Evolutionary conservation across 2,797 vertebrate species (phyloP).

Genomic region (Dallia pectoralis): DNA sequence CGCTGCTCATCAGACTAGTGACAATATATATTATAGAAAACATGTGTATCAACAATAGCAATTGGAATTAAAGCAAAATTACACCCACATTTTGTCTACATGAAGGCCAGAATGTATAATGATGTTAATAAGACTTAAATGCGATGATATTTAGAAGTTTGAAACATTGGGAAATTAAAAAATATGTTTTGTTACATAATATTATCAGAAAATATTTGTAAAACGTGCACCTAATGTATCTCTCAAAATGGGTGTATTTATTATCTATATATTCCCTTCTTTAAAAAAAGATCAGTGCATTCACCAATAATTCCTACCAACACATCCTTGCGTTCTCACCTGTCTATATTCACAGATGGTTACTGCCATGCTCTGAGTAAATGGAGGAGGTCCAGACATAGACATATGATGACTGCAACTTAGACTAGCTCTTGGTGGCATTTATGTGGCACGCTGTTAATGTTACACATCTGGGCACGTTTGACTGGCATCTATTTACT

Average conservation of each 20-base stretch:
- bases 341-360: constrained; percentile 68
- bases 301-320: neutral
- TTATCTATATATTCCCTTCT: neutral
- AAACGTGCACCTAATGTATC: neutral
- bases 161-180: neutral
- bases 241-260: neutral
- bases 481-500: neutral
- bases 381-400: constrained; percentile 74
- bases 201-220: neutral
- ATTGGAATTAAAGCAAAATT: neutral
- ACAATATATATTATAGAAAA: neutral
- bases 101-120: neutral
- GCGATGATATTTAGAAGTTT: neutral
- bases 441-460: neutral
- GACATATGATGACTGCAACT: constrained; percentile 36
- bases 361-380: constrained; percentile 80
- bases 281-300: neutral
- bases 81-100: neutral
- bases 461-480: neutral
- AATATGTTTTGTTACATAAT: neutral
- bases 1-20: constrained; percentile 7
- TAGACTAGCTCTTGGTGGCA: constrained; percentile 7
- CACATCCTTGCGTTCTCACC: constrained; percentile 28
- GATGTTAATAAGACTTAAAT: neutral
- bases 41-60: neutral